Evolutionary conservation across 2,113 vertebrate species (phyloP), one percentile per base, ranked within the genome.

Genomic region (Cynoglossus semilaevis): DNA sequence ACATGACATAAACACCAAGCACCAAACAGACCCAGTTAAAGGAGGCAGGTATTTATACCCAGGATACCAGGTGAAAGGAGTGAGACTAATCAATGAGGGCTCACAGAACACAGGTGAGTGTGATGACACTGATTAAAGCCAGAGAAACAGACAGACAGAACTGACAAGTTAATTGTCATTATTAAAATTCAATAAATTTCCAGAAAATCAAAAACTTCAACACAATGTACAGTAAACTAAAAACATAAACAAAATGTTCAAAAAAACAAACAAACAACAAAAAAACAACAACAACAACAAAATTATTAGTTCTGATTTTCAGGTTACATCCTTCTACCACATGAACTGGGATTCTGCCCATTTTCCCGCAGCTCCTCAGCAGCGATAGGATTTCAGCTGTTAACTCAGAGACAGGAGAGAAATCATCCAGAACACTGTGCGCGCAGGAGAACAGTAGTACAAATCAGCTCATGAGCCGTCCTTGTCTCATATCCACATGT

Each of bases 371-470:
- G 0, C 43, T 9, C 36, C 1, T 2, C 58, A 46, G 48, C n/a
- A 40, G 50, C 6, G 22, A 29, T 70, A 58, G 67, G 22, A 57
- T 83, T 67, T 74, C 58, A 59, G 69, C 55, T 55, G 13, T 36
- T 43, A 64, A 56, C 36, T 19, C 11, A 13, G 22, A 61, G 61
- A 47, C 52, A 47, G 50, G 46, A 63, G 74, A 76, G 9, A 35
- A 66, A 67, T 63, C 73, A 77, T 76, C 58, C 63, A 41, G 45
- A 73, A 63, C 35, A 5, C 46, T n/a, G 54, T 54, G 53, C 54
- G 69, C 62, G 60, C 60, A 51, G 73, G 55, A 74, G 22, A 79
- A 79, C 75, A 66, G 75, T 71, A 84, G 79, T 75, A 43, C 46
- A 58, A 68, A 73, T 79, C 47, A 70, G 72, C 60, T 70, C 50